A percentile compares a stretch with the other conserved stretches of the same genome.
Evolutionary conservation across 2,888 invertebrate genomes (phyloP).

Genomic region (Dynastes tityus): DNA sequence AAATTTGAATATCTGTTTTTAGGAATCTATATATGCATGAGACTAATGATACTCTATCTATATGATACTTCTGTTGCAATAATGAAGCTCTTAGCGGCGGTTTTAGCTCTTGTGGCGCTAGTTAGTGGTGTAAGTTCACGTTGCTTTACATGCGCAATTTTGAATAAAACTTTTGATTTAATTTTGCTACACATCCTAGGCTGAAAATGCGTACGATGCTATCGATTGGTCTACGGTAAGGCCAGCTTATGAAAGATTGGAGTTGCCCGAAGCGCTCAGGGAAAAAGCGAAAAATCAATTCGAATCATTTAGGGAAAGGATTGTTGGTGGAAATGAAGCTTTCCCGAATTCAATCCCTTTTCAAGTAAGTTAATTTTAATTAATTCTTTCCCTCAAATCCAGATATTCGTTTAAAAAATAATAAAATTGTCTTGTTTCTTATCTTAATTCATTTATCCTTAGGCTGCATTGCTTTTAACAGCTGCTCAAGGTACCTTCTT

Average conservation of each 20-base stretch:
- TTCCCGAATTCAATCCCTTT: conserved; percentile 37
- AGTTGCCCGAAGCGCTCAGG: neutral
- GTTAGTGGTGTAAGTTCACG: conserved; percentile 25
- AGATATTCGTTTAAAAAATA: too few relatives aligned
- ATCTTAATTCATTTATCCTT: neutral
- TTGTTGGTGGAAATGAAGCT: conserved; percentile 47
- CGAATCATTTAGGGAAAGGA: conserved; percentile 1
- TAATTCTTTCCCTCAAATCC: too few relatives aligned
- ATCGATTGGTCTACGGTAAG: conserved; percentile 42
- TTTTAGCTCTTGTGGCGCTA: conserved; percentile 26
- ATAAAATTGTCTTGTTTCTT: neutral
- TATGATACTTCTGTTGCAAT: neutral
- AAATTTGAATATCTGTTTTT: neutral
- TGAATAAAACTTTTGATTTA: neutral
- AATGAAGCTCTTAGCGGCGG: conserved; percentile 23
- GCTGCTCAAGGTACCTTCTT: conserved; percentile 68
- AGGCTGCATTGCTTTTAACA: conserved; percentile 54
- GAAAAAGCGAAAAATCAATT: neutral
- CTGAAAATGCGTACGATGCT: conserved; percentile 15
- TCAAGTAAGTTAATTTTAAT: conserved; percentile 33
- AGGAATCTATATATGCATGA: too few relatives aligned
- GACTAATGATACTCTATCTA: neutral
- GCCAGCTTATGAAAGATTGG: neutral
- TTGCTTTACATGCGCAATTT: neutral
- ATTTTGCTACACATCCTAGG: conserved; percentile 4